Evolutionary conservation across 2,113 vertebrate species (phyloP), one percentile per base, ranked within the genome.

Genomic region (Coturnix japonica): DNA sequence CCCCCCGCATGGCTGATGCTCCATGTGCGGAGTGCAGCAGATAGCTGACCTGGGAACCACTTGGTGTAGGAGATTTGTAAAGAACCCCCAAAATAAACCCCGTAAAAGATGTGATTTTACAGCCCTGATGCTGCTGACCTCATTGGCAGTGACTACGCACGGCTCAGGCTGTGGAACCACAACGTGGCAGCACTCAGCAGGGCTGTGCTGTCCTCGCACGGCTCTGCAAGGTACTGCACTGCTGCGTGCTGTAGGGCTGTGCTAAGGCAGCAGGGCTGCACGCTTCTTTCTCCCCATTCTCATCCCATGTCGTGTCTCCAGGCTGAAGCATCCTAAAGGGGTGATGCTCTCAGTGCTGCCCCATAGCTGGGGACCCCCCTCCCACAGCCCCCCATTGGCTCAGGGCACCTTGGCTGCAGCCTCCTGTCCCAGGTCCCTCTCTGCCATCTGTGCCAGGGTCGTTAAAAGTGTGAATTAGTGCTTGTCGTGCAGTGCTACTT

Each of bases 51-150:
- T 95, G 26, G 81, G 94, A 93, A 96, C 93, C 57, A 41, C 78
- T 89, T 65, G 33, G 25, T 9, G 26, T 61, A 35, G 30, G 92
- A 95, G 95, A 94, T 87, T 92, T 67, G 95, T 86, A 94, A 92
- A 91, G 95, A 95, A 97, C 97, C 96, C 97, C 79, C 46, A 5
- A 12, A 23, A 23, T 11, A 37, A 96, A 6, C 94, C 95, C 64
- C 95, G 60, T 94, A 95, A 97, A 98, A 97, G 85, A 75, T 84
- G 97, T 97, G 97, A 96, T 98, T 97, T 97, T 97, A 97, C 96
- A 97, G 96, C 98, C 96, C 97, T 96, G 97, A 66, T 96, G 89
- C 97, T 97, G 93, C 94, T 96, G 97, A 97, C 97, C 97, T 94
- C 96, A 26, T 69, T 83, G 96, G 96, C 96, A 97, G 97, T 96